Evolutionary conservation across 2,888 invertebrate genomes (phyloP), one percentile per base, ranked within the genome.

Genomic region (Eupithecia dodoneata): DNA sequence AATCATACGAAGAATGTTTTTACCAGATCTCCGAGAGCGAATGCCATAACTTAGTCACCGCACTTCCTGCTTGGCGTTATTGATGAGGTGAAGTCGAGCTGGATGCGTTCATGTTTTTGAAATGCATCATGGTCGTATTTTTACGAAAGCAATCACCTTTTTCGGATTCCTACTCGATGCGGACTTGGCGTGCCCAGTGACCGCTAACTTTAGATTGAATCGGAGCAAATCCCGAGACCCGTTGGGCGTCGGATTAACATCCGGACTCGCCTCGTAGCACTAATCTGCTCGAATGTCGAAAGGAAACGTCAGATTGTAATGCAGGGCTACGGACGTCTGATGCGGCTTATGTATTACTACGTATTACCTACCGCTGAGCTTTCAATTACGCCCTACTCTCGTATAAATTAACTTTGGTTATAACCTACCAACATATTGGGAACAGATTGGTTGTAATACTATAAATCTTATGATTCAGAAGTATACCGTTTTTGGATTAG

Each of bases 291-390:
- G 92, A 93, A 95, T 93, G 94, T 94, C 95, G 92, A 93, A 92
- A 94, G 95, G 95, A 95, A 95, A 95, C 92, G 95, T 95, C 95
- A 92, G 95, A 94, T 95, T 93, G 94, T 92, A 93, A 93, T 89
- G 90, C 92, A 93, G 93, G 91, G 92, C 90, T 87, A 87, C 83
- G 88, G 89, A 86, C 88, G 87, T 87, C 88, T 91, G 93, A 91
- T 89, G 92, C 86, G 91, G 93, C 91, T 94, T 93, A 93, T 88
- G 83, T 81, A 75, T 87, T 87, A 90, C 91, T 91, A 93, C 88
- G 83, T 81, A 75, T 87, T 87, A 90, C 91, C 91, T 89, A 90
- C 91, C 90, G 89, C 91, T 90, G 88, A 90, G 89, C 77, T 77
- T 80, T 80, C 80, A 78, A 80, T 83, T 84, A 84, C 77, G 76